These are phyloP conservation scores for Cynopterus sphinx DNA, from an alignment of 2,797 vertebrate genomes.

Conservation along the genomic window DNA sequence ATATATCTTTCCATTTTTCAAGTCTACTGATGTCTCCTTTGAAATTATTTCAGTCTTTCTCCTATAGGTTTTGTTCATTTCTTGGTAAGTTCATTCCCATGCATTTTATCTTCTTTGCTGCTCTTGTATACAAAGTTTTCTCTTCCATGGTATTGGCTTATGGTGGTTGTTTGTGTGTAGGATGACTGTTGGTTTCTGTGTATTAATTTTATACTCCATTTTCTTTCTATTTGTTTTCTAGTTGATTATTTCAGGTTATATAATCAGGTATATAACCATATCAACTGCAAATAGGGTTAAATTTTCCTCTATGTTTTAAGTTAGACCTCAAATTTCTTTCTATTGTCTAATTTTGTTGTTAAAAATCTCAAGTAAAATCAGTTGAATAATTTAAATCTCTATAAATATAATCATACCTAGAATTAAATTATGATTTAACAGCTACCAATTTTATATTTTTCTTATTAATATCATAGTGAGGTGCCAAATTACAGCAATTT, in stretches of 20 bases:
- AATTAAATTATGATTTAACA: slow-evolving; percentile 23
- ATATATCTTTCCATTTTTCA: background rate
- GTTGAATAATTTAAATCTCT: background rate
- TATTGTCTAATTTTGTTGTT: slow-evolving; percentile 19
- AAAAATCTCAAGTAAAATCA: background rate
- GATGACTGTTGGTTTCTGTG: background rate
- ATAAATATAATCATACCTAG: slow-evolving; percentile 1
- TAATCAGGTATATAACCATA: background rate
- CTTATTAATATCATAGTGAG: background rate
- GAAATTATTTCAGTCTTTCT: slow-evolving; percentile 18
- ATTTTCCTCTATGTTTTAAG: background rate
- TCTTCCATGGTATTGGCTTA: background rate
- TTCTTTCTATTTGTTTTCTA: slow-evolving; percentile 4
- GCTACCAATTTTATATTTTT: background rate
- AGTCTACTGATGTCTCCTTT: slow-evolving; percentile 29
- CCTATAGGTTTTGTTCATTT: background rate
- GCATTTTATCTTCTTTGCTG: background rate
- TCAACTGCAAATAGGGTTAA: background rate
- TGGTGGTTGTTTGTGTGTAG: background rate
- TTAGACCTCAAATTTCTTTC: background rate
- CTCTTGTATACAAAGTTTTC: background rate
- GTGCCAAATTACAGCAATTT: background rate
- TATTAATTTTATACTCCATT: slow-evolving; percentile 17
- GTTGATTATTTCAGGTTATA: background rate
- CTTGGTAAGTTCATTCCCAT: background rate